Base-by-base conservation (phyloP, 2,888 invertebrate genomes). In the Pemphredon lugubris region DNA sequence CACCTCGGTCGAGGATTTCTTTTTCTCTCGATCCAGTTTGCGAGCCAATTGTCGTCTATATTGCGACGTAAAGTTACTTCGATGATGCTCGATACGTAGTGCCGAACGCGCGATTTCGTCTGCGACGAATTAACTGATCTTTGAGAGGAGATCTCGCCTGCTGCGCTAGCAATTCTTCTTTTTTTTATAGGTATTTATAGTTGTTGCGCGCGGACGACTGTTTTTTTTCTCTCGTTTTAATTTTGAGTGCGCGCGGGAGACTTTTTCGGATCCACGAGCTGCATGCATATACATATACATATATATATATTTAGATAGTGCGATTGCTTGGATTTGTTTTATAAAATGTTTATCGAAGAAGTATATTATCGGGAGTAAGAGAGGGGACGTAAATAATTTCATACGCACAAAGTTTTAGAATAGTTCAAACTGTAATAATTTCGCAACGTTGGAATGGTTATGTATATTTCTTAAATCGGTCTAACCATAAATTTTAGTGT, bases 41-140 rank as follows among this genome's bases (percentile, higher is more conserved):
- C 16, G 18, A 54, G 61, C 50, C 32, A 14, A 48, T 48, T 51
- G 5, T 30, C 16, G 23, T 7, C 14, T 21, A n/a, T 42, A 47
- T 63, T 72, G 59, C 72, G 70, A 70, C 70, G 55, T 32, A 44
- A 64, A 58, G 42, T 50, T 11, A 30, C 40, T 45, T 58, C 54
- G 16, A 11, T 13, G 60, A 72, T 70, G 70, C 20, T 40, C 16
- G 40, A 44, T 39, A 32, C 21, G 30, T 20, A 16, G 14, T 11
- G 40, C 20, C 20, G 14, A 58, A 18, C 18, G 21, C 47, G 21
- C 26, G 14, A 42, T 45, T 34, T 51, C 37, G 13, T 37, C 21
- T 11, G 16, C 26, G 16, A n/a, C 44, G 26, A 63, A 55, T 51
- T 26, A 55, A 59, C 54, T 23, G 23, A 40, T 47, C n/a, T n/a